Base-by-base conservation (phyloP, 2,113 vertebrate genomes). In the Menidia beryllina region DNA sequence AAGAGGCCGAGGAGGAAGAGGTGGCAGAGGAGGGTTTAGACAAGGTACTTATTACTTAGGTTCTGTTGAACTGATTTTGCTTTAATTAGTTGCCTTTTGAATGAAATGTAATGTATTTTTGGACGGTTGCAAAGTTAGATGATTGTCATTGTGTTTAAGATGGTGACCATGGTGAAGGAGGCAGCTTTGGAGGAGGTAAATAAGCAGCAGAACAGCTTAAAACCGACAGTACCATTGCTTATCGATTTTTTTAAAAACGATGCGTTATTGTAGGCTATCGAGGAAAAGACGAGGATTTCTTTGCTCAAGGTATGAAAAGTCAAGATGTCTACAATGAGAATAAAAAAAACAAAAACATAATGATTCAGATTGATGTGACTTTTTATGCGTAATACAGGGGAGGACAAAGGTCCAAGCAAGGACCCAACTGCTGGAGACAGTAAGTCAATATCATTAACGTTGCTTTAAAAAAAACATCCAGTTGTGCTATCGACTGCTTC, bases 251-350 rank as follows among this genome's bases (percentile, higher is more conserved):
- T 57, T 1, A n/a, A n/a, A n/a, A n/a, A n/a, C n/a, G n/a, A 24
- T 48, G 2, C 50, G 4, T 67, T 1, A 0, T 47, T 10, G 38
- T 68, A 93, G 93, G 92, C 14, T 94, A 92, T 41, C 80, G 90
- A 48, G 92, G 90, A 38, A 79, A 24, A 48, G 84, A 92, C 38
- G 93, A 93, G 6, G 86, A 91, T 3, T 3, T 70, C 15, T 89
- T 92, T 49, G 1, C 54, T 54, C 63, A 54, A 78, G 79, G 88
- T 91, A 24, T 11, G 21, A 27, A 15, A 9, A 3, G 0, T 17
- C 5, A 1, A n/a, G n/a, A n/a, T n/a, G n/a, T n/a, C n/a, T n/a
- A n/a, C n/a, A n/a, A n/a, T n/a, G n/a, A n/a, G n/a, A n/a, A n/a
- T n/a, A n/a, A n/a, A n/a, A n/a, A n/a, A n/a, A n/a, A n/a, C n/a